Evolutionary conservation across 2,113 vertebrate species (phyloP).

Genomic region (Gila orcuttii): DNA sequence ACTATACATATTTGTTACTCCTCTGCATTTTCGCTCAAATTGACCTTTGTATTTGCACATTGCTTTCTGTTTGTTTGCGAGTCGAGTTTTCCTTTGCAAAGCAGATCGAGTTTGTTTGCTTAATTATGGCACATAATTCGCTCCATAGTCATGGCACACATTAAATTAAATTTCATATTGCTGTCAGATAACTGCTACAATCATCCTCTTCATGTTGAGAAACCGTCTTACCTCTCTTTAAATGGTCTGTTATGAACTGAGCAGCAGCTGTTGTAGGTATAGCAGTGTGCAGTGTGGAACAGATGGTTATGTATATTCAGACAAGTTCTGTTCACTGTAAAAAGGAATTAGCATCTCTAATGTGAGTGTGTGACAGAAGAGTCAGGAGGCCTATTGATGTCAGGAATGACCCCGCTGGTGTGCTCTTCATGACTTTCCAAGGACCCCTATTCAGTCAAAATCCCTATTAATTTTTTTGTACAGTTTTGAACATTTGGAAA

Average conservation of each 20-base stretch:
- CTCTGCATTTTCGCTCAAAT: no score
- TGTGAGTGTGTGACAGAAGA: constrained; percentile 9
- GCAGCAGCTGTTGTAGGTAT: constrained; percentile 1
- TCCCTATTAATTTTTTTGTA: neutral
- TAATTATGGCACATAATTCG: no score
- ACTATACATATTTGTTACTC: no score
- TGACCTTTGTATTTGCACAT: no score
- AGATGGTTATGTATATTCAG: constrained; percentile 54
- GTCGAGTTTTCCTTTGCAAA: no score
- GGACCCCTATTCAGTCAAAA: neutral
- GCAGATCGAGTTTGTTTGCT: no score
- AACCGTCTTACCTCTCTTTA: constrained; percentile 15
- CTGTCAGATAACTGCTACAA: neutral
- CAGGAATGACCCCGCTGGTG: neutral
- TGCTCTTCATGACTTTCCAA: constrained; percentile 6
- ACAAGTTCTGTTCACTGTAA: constrained; percentile 18
- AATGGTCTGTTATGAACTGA: constrained; percentile 16
- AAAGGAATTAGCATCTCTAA: constrained; percentile 51
- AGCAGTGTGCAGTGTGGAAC: constrained; percentile 18
- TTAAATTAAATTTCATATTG: neutral
- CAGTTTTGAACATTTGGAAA: neutral
- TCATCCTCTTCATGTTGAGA: constrained; percentile 22
- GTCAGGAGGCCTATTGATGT: constrained; percentile 28
- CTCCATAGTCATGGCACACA: neutral
- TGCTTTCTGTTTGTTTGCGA: no score